Evolutionary conservation across 2,113 vertebrate species (phyloP), one percentile per base, ranked within the genome.

Genomic region (Manacus vitellinus): DNA sequence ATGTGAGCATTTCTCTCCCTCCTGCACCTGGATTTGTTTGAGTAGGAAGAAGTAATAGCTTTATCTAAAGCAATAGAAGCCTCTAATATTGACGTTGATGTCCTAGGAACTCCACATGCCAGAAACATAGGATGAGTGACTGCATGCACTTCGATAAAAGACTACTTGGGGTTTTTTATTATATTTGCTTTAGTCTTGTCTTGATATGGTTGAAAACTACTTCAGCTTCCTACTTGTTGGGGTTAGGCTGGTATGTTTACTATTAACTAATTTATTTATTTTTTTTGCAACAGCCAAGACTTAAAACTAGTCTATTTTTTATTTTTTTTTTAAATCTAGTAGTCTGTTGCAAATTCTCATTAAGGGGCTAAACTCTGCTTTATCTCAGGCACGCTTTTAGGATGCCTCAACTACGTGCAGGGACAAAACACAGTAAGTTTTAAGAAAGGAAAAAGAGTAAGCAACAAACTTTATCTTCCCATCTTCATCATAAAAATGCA

Each of bases 401-500:
- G 62, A 87, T 87, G 71, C 43, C 58, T 79, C 70, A 92, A 55
- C 44, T 92, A 84, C 8, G 8, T 89, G 67, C 83, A 88, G 31
- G 31, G 33, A 81, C n/a, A 95, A 95, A 88, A 93, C 4, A 24
- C 65, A 84, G 61, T 73, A 74, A 72, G 35, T 62, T 95, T 91
- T 89, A 85, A 93, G 58, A 88, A 93, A 43, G 31, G 37, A 76
- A 94, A 96, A 84, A 91, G 43, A 75, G 8, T 71, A 95, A 89
- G 71, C 52, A 93, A 85, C 73, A 95, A 94, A 59, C 16, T 23
- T 94, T 95, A 97, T 97, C 97, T 92, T 89, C 63, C 77, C 65
- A 96, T 97, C 90, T 94, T 85, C 85, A 93, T 93, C 89, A 91
- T 92, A 94, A 95, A 96, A 95, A 92, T 70, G 75, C 81, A 94